A percentile compares a stretch with the other conserved stretches of the same genome.
These are phyloP conservation scores for Monarcha castaneiventris DNA, from an alignment of 2,113 vertebrate genomes.

Conservation along the genomic window DNA sequence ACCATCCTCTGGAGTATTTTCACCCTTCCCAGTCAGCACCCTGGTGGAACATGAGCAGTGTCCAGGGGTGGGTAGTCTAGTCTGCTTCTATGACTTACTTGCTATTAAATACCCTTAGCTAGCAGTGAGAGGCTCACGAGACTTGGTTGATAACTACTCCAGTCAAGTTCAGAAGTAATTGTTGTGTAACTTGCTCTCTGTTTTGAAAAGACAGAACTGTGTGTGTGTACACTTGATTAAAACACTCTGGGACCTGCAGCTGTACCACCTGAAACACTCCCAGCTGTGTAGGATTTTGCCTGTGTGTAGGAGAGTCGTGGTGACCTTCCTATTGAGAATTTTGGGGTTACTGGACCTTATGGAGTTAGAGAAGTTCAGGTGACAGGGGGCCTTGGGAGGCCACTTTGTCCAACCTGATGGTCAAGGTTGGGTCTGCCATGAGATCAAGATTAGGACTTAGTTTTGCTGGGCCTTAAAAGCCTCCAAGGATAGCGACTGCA, in stretches of 20 bases:
- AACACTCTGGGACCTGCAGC: neutral
- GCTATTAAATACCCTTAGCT: slow-evolving; percentile 9
- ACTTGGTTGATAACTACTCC: neutral
- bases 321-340: neutral
- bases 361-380: neutral
- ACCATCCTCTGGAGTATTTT: neutral
- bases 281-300: neutral
- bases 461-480: neutral
- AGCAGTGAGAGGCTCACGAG: neutral
- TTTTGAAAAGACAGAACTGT: neutral
- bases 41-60: neutral
- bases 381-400: neutral
- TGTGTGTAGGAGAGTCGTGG: neutral
- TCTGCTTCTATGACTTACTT: slow-evolving; percentile 12
- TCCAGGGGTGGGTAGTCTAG: neutral
- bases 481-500: neutral
- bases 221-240: neutral
- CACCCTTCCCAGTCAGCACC: neutral
- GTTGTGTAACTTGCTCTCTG: neutral
- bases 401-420: neutral
- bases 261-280: neutral
- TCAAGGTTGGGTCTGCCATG: neutral
- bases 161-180: neutral
- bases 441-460: neutral
- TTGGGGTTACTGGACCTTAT: neutral